Percentiles rank a stretch among this genome's conserved stretches.
phyloP scores from a whole-genome alignment of 2,797 vertebrate species.

The Semotilus atromaculatus region DNA sequence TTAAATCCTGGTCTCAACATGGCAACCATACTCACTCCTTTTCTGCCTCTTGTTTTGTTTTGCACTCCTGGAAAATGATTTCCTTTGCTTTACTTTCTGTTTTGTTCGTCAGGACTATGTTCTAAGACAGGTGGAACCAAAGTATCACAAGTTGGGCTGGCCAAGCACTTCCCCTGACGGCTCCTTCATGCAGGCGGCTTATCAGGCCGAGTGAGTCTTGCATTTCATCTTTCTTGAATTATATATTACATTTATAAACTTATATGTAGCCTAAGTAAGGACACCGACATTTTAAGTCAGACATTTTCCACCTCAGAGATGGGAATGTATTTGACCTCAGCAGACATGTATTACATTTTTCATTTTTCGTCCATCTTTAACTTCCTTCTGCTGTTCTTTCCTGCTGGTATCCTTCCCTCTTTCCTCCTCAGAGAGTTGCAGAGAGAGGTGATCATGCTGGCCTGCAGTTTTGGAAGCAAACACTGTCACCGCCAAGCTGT shows the following conservation, averaged over 20 bases:
- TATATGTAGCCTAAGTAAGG: neutral
- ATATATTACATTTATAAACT: neutral
- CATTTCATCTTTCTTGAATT: neutral
- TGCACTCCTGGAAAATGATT: neutral
- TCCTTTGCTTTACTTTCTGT: neutral
- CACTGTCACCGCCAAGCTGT: constrained; percentile 96
- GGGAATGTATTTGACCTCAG: neutral
- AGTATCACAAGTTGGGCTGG: constrained; percentile 96
- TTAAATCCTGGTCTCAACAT: neutral
- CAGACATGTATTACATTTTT: neutral
- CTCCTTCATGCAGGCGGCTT: constrained; percentile 86
- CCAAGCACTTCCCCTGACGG: constrained; percentile 83
- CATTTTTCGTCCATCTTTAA: constrained; percentile 5
- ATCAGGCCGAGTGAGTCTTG: constrained; percentile 90
- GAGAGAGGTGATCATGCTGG: constrained; percentile 94
- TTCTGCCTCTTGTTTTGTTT: neutral
- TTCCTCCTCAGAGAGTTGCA: constrained; percentile 85
- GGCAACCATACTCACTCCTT: no score
- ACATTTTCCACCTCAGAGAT: neutral
- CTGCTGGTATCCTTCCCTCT: constrained; percentile 37
- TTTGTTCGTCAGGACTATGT: constrained; percentile 86
- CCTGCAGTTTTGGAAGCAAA: constrained; percentile 96
- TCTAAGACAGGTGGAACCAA: constrained; percentile 92
- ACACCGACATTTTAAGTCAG: neutral
- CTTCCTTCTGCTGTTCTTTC: neutral